phyloP scores from a whole-genome alignment of 1,140 invertebrate genomes.

The Formica exsecta region DNA sequence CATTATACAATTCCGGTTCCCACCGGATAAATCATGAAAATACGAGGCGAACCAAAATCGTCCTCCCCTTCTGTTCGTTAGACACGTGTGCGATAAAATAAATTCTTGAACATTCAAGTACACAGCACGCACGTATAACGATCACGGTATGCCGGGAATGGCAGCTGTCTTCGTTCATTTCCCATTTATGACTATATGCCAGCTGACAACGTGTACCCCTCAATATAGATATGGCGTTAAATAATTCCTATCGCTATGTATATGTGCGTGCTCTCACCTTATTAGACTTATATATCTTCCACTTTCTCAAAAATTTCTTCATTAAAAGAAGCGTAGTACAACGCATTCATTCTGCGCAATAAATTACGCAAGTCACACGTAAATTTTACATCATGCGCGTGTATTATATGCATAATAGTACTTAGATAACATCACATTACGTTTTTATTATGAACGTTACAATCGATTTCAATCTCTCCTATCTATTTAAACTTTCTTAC shows the following conservation, averaged over 20 bases:
- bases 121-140: slow-evolving; percentile 12
- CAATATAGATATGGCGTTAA: slow-evolving; percentile 32
- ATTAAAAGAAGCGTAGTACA: neutral
- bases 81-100: slow-evolving; percentile 38
- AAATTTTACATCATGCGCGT: neutral
- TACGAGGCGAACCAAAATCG: slow-evolving; percentile 9
- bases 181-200: slow-evolving; percentile 37
- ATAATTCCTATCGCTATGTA: slow-evolving; percentile 27
- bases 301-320: slow-evolving; percentile 50
- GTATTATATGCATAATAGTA: neutral
- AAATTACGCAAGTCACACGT: slow-evolving; percentile 30
- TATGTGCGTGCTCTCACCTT: neutral
- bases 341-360: neutral
- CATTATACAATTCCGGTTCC: slow-evolving; percentile 56
- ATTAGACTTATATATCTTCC: neutral
- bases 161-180: slow-evolving; percentile 51
- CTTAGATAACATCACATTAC: neutral
- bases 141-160: slow-evolving; percentile 37
- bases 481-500: neutral
- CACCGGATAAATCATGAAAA: neutral
- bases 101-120: slow-evolving; percentile 54
- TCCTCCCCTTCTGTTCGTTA: slow-evolving; percentile 46
- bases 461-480: neutral
- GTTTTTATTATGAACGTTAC: neutral
- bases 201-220: slow-evolving; percentile 8